Evolutionary conservation across 2,888 invertebrate genomes (phyloP).

Genomic region (Halocaridina rubra): DNA sequence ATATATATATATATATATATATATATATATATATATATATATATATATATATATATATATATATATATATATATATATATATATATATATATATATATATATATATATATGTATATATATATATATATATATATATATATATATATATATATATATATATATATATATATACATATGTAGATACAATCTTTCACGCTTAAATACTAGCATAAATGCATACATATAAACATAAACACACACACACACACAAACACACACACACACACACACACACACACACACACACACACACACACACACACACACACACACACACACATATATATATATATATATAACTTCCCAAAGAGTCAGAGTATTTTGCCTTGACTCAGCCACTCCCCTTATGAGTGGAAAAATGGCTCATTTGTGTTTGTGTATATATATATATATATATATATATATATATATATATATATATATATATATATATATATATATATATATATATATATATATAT

Average conservation of each 20-base stretch:
- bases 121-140: background rate
- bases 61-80: background rate
- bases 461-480: constrained; percentile 10
- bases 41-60: background rate
- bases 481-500: background rate
- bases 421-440: constrained; percentile 5
- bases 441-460: constrained; percentile 2
- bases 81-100: background rate
- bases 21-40: too few relatives aligned
- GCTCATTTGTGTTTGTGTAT: background rate
- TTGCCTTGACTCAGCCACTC: too few relatives aligned
- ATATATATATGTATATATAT: constrained; percentile 9
- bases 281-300: too few relatives aligned
- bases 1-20: too few relatives aligned
- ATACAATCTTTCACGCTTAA: background rate
- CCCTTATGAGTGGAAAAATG: too few relatives aligned
- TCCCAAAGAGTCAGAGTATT: too few relatives aligned
- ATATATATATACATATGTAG: background rate
- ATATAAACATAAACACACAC: too few relatives aligned
- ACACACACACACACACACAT: too few relatives aligned
- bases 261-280: background rate
- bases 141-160: constrained; percentile 1
- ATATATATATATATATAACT: too few relatives aligned
- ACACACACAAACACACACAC: background rate
- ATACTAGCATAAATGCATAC: too few relatives aligned